Percentiles rank a stretch among this genome's conserved stretches.
These are phyloP conservation scores for Notolabrus celidotus DNA, from an alignment of 2,797 vertebrate species.

Conservation along the genomic window DNA sequence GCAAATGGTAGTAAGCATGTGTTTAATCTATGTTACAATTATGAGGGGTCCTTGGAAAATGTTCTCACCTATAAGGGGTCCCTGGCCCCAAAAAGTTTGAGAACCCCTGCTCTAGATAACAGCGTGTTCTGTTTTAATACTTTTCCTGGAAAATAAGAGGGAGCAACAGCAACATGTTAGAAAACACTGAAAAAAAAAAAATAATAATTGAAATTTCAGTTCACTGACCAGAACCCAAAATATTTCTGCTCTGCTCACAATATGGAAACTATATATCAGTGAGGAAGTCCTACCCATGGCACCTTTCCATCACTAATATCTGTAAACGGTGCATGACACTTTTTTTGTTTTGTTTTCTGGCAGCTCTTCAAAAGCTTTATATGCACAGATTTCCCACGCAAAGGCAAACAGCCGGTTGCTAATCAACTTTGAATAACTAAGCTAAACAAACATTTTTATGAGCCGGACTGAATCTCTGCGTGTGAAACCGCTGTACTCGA, in stretches of 20 bases:
- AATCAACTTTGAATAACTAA: conserved; percentile 51
- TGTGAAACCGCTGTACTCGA: conserved; percentile 72
- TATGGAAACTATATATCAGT: conserved; percentile 38
- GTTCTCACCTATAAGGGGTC: too few relatives aligned
- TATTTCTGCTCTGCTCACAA: conserved; percentile 13
- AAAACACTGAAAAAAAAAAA: conserved; percentile 32
- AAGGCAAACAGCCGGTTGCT: conserved; percentile 48
- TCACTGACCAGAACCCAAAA: conserved; percentile 20
- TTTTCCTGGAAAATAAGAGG: conserved; percentile 21
- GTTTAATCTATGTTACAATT: too few relatives aligned
- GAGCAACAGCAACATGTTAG: conserved; percentile 18
- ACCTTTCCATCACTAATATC: conserved; percentile 59
- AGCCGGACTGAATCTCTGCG: conserved; percentile 57
- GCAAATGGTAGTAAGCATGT: too few relatives aligned
- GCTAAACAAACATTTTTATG: conserved; percentile 65
- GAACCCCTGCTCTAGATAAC: neutral
- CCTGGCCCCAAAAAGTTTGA: too few relatives aligned
- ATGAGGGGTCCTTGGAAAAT: too few relatives aligned
- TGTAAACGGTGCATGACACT: conserved; percentile 55
- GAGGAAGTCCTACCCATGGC: conserved; percentile 35
- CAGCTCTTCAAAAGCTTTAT: conserved; percentile 32
- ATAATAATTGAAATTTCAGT: conserved; percentile 12
- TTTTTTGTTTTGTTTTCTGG: conserved; percentile 8
- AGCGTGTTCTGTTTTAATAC: conserved; percentile 11
- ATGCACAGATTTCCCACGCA: conserved; percentile 72